phyloP scores from a whole-genome alignment of 1,140 invertebrate genomes.

The Apis cerana region DNA sequence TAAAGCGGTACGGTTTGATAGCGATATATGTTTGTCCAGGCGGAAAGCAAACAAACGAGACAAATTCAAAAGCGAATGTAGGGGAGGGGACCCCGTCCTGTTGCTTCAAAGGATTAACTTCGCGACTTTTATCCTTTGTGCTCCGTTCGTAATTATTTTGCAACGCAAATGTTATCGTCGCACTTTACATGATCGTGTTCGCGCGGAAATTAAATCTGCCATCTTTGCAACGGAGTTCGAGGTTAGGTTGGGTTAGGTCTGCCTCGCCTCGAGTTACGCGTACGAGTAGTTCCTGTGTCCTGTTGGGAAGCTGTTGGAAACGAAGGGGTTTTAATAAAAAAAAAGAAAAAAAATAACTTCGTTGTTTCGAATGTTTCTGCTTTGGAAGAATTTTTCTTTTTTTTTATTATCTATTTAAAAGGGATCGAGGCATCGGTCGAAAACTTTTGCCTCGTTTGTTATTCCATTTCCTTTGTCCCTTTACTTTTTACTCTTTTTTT shows the following conservation, averaged over 20 bases:
- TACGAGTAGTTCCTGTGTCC: background rate
- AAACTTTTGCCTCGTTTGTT: no score
- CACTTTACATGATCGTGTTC: background rate
- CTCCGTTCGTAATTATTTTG: conserved; percentile 9
- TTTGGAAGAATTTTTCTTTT: no score
- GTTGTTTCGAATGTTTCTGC: background rate
- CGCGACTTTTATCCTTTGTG: background rate
- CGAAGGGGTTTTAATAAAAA: background rate
- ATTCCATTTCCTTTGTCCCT: no score
- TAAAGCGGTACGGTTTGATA: background rate
- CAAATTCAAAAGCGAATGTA: background rate
- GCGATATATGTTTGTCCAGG: conserved; percentile 9
- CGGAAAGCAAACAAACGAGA: background rate
- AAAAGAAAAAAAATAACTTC: background rate
- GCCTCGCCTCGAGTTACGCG: background rate
- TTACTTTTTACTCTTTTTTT: no score
- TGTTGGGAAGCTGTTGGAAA: no score
- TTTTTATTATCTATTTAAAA: no score
- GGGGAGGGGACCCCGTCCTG: no score
- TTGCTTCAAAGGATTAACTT: conserved; percentile 20
- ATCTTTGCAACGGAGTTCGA: background rate
- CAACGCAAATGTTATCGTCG: conserved; percentile 5
- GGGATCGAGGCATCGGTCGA: no score
- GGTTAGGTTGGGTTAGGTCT: no score
- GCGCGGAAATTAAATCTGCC: conserved; percentile 6